Evolutionary conservation across 1,140 invertebrate genomes (phyloP).

Genomic region (Plectrocnemia conspersa): DNA sequence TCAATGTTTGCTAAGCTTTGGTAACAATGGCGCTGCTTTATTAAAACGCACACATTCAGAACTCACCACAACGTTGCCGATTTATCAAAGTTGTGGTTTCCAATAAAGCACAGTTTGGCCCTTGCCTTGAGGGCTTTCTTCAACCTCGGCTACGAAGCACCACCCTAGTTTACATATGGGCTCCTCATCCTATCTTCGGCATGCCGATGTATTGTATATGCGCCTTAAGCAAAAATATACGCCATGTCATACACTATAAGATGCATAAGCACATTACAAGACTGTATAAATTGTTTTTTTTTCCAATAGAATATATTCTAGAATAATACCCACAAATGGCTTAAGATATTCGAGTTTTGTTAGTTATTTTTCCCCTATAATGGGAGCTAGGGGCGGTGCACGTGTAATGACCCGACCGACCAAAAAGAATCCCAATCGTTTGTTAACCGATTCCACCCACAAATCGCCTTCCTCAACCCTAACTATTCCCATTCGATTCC

Average conservation of each 20-base stretch:
- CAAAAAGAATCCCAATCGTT: neutral
- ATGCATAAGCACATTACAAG: neutral
- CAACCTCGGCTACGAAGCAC: neutral
- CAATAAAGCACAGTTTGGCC: constrained; percentile 10
- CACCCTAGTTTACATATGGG: neutral
- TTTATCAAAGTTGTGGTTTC: constrained; percentile 11
- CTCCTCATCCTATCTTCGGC: neutral
- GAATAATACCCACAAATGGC: too few relatives aligned
- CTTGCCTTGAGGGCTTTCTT: constrained; percentile 3
- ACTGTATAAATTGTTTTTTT: neutral
- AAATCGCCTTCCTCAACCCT: neutral
- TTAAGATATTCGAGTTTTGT: too few relatives aligned
- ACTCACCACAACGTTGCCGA: neutral
- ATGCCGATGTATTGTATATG: too few relatives aligned
- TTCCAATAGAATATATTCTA: too few relatives aligned
- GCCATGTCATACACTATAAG: too few relatives aligned
- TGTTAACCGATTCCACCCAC: constrained; percentile 2
- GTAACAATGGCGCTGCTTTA: neutral
- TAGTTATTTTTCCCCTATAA: too few relatives aligned
- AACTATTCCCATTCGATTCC: constrained; percentile 1
- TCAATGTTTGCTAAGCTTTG: too few relatives aligned
- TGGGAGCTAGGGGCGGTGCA: too few relatives aligned
- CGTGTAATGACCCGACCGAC: too few relatives aligned
- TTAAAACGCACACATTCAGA: neutral
- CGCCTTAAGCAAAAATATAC: too few relatives aligned